Evolutionary conservation across 2,113 vertebrate genomes (phyloP).

Genomic region (Sander lucioperca): DNA sequence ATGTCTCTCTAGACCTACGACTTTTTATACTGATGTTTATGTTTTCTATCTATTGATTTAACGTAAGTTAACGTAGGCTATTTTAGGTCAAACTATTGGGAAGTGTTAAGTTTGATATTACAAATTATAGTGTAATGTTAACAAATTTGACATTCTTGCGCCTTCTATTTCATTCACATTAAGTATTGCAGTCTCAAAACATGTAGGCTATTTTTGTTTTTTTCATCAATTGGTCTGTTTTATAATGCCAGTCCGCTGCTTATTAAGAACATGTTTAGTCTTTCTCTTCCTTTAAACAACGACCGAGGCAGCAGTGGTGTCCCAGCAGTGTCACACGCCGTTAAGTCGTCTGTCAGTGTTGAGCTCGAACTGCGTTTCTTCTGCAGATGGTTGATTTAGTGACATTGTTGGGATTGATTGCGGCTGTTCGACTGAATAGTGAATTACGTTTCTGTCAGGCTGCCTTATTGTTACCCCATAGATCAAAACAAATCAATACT

Average conservation of each 20-base stretch:
- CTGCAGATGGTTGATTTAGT: background rate
- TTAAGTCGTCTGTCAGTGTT: background rate
- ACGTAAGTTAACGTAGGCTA: too few relatives aligned
- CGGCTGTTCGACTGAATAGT: background rate
- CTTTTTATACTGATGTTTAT: background rate
- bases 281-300: background rate
- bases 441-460: background rate
- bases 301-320: background rate
- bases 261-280: background rate
- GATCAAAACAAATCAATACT: background rate
- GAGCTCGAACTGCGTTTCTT: background rate
- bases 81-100: background rate
- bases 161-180: background rate
- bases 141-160: background rate
- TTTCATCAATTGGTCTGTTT: background rate
- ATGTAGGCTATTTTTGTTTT: background rate
- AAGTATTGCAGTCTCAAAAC: background rate
- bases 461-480: background rate
- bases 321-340: background rate
- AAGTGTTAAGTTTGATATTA: background rate
- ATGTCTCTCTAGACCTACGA: background rate
- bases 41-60: background rate
- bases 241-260: background rate
- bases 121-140: background rate
- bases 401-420: background rate